Evolutionary conservation across 1,140 invertebrate species (phyloP), one percentile per base, ranked within the genome.

Genomic region (Plectus sambesii): DNA sequence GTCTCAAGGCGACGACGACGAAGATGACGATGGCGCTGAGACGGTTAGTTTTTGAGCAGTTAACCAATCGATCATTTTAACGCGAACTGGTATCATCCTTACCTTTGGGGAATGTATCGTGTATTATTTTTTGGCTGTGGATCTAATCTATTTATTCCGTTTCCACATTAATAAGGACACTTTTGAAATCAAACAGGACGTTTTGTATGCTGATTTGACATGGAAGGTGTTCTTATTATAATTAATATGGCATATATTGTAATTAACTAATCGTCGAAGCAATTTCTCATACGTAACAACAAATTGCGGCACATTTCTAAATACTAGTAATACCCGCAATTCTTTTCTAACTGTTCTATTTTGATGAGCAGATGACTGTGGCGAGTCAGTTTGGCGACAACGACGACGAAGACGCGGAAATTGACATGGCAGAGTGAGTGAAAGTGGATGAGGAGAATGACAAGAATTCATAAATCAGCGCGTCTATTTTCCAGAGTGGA

Each of bases 371-470:
- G 17, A 57, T 55, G 42, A 63, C 61, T 40, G 60, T 51, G 30
- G 63, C 63, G 46, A 62, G 66, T 38, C 59, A 60, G 19, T 73
- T 75, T 59, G 74, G 76, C 58, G 67, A 68, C 12, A 68, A 68
- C n/a, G 69, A 74, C 42, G 70, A 74, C 36, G 51, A 70, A 27
- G 68, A 73, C 33, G 73, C 73, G 56, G 80, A 81, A 61, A 78
- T 81, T 64, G 79, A 77, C 12, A 74, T 79, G 57, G 42, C 79
- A 80, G 66, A n/a, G 26, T 37, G 24, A 4, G 37, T 27, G 37
- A 40, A 33, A 39, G 9, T 37, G 5, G 52, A 50, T 54, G 3
- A 78, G 79, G 47, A 77, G 20, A 19, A 24, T n/a, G n/a, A n/a
- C n/a, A n/a, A n/a, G n/a, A n/a, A n/a, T n/a, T n/a, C n/a, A 25